phyloP scores from a whole-genome alignment of 2,797 vertebrate genomes.

The Acipenser ruthenus region DNA sequence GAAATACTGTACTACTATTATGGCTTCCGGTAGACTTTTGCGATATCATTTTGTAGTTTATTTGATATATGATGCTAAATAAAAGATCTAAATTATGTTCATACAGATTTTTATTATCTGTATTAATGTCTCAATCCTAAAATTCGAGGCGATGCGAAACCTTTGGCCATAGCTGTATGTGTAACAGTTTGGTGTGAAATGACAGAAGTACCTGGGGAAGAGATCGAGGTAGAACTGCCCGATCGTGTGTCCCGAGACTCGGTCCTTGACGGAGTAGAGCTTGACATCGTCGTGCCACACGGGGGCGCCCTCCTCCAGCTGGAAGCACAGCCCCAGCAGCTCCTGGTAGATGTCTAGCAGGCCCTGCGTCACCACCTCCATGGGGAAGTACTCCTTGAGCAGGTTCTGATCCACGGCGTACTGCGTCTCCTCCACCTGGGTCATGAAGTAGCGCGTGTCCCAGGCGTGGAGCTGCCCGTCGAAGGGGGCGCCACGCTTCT shows the following conservation, averaged over 20 bases:
- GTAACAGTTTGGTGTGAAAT: neutral
- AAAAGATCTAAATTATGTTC: too few relatives aligned
- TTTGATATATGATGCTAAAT: too few relatives aligned
- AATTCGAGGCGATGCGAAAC: too few relatives aligned
- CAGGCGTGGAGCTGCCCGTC: constrained; percentile 74
- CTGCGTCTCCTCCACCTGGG: constrained; percentile 89
- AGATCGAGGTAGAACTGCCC: constrained; percentile 96
- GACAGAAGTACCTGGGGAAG: constrained; percentile 68
- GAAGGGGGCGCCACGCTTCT: constrained; percentile 64
- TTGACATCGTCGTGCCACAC: constrained; percentile 88
- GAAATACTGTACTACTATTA: too few relatives aligned
- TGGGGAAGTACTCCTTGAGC: constrained; percentile 92
- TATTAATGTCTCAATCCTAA: too few relatives aligned
- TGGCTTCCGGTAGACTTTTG: too few relatives aligned
- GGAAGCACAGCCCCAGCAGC: constrained; percentile 78
- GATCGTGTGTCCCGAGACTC: constrained; percentile 49
- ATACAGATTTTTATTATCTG: too few relatives aligned
- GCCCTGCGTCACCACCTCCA: constrained; percentile 88
- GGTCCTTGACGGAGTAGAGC: constrained; percentile 76
- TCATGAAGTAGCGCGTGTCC: constrained; percentile 97
- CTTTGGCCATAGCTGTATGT: too few relatives aligned
- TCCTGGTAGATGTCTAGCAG: constrained; percentile 91
- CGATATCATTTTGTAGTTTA: too few relatives aligned
- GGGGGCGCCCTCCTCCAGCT: constrained; percentile 61
- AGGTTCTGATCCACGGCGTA: constrained; percentile 90